Evolutionary conservation across 2,113 vertebrate species (phyloP).

Genomic region (Passer montanus): DNA sequence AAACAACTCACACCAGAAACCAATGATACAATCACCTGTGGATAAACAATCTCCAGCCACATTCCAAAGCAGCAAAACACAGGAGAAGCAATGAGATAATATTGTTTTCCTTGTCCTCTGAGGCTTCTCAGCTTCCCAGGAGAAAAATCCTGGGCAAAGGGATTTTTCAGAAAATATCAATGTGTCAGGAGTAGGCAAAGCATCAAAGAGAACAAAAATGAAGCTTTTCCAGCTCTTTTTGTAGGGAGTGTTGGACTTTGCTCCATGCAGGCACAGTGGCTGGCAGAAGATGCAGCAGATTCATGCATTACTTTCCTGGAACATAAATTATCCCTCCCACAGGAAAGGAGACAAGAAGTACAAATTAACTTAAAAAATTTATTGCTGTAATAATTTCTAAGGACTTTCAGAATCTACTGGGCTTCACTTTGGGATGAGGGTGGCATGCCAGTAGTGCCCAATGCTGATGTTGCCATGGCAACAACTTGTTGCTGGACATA

Average conservation of each 20-base stretch:
- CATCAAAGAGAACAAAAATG: neutral
- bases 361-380: neutral
- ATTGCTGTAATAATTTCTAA: neutral
- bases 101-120: too few species aligned
- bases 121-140: too few species aligned
- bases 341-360: conserved; percentile 5
- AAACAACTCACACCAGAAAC: too few species aligned
- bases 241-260: neutral
- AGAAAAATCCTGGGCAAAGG: too few species aligned
- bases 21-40: too few species aligned
- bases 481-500: conserved; percentile 70
- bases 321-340: neutral
- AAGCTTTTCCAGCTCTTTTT: neutral
- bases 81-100: too few species aligned
- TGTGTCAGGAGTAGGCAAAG: neutral
- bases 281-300: neutral
- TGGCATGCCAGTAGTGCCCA: conserved; percentile 37
- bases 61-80: too few species aligned
- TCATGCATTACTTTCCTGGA: neutral
- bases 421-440: conserved; percentile 53
- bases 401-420: conserved; percentile 9
- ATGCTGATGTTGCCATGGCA: conserved; percentile 40
- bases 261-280: neutral
- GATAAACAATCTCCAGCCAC: too few species aligned
- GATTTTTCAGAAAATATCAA: too few species aligned